Base-by-base conservation (phyloP, 2,797 vertebrate species). In the Arrhamphus sclerolepis region DNA sequence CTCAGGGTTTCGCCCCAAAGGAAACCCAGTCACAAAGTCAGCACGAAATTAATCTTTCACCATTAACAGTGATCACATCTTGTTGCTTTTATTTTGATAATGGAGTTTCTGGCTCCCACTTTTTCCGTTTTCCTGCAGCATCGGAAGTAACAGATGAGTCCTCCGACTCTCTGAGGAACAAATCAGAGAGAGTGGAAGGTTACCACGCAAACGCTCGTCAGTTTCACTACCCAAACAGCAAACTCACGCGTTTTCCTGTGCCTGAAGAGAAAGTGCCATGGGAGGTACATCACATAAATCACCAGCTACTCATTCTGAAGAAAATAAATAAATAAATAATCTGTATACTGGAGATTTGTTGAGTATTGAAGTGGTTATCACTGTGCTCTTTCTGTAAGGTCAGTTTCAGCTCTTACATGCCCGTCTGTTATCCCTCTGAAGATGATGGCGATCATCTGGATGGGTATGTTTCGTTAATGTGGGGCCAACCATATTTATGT, bases 221-320 rank as follows among this genome's bases (percentile, higher is more conserved):
- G 57, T 86, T 95, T 28, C 62, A 89, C 3, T 98, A 98, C 69
- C 95, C 94, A 0, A 70, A 66, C 52, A 90, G 91, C 58, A 86
- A 82, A 7, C 43, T 90, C 8, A 62, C 56, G 0, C 95, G 97
- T 31, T 98, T 97, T 80, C 95, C 97, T 0, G 97, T 98, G 72
- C 96, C 97, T 0, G 94, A 98, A 6, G 97, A 99, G 90, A 97
- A 95, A 76, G 97, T 98, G 62, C 92, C 95, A 17, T 98, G 97
- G 97, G 90, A 96, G 95, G 97, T 98, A 91, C 56, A 34, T 75
- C 26, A 38, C 50, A 51, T 31, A 34, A 34, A 34, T 34, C 31
- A 13, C 13, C 13, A 38, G 34, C 34, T 38, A 13, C 34, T 38
- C 7, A 11, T 14, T 1, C 11, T 38, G 5, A 14, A 38, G 3